Evolutionary conservation across 2,888 invertebrate species (phyloP), one percentile per base, ranked within the genome.

Genomic region (Lissonota sp.): DNA sequence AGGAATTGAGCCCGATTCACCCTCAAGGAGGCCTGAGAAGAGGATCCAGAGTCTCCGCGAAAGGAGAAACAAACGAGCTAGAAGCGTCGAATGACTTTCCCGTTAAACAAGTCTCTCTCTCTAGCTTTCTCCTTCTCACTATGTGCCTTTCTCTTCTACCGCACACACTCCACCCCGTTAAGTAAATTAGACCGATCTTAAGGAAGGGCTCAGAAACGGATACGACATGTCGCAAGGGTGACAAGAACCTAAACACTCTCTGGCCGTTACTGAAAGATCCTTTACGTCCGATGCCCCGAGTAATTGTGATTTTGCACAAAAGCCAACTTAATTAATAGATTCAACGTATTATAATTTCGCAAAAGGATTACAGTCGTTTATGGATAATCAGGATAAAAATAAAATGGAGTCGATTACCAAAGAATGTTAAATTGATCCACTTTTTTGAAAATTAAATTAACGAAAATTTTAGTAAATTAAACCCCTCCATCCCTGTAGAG

Each of bases 161-260:
- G 79, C 75, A 77, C 73, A 58, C 70, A 26, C 86, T 84, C 84
- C 86, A 69, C 62, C 77, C 86, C 85, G 85, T 87, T 88, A 88
- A 88, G 86, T 89, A 88, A 87, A 88, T 86, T 89, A 86, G 84
- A 76, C 84, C 82, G 86, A 89, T 87, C 83, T 82, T 70, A 75
- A 64, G 78, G 14, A 10, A 66, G 78, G 66, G 44, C 75, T 49
- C 37, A 58, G 72, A 67, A 58, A 14, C 51, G 64, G 42, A 55
- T 39, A 71, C 46, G 69, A 70, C 76, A 44, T 46, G 37, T 66
- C 58, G 40, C 57, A 60, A 76, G 76, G 73, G 82, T 73, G 80
- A 82, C 64, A 64, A 76, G 76, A 39, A 46, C 67, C 53, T 26
- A 69, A 75, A 69, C 75, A 75, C 67, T 75, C 63, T 60, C 69